Evolutionary conservation across 2,113 vertebrate species (phyloP), one percentile per base, ranked within the genome.

Genomic region (Nesospiza acunhae): DNA sequence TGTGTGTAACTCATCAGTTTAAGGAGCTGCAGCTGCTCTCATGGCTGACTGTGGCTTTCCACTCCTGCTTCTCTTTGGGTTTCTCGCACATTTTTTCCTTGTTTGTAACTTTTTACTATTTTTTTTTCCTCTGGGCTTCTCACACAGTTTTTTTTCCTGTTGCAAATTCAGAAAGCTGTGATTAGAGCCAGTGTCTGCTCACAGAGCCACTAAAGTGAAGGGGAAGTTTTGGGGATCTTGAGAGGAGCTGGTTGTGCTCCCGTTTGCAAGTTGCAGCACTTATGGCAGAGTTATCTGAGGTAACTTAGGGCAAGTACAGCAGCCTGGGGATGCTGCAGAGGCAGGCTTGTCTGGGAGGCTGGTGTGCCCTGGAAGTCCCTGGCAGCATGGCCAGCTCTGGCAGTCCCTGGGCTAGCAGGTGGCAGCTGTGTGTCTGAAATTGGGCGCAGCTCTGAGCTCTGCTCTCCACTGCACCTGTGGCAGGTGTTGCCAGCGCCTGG

Each of bases 11-110:
- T 56, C 84, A 22, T 82, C 81, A 18, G 49, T 39, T 89, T 66
- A 80, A 91, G 79, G 74, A 79, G 58, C 89, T 91, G 87, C 87
- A 96, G 91, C 87, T 95, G 93, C 63, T 83, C 47, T 46, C 35
- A 11, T 67, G 79, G 63, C 75, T 59, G 81, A 22, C 72, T 93
- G 41, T 26, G 74, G 63, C 24, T 89, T 79, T 84, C 66, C 23
- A 1, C 28, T 87, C 55, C 33, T 44, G 41, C 55, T 74, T 74
- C 5, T 62, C 42, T 69, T 70, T 15, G 85, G 39, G 75, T 6
- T 90, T 74, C 60, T 80, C 0, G 5, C 17, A 3, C 24, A 82
- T 44, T 53, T 74, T 82, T 85, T 66, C 37, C 49, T 16, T 42
- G 35, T 69, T 74, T 82, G 13, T 63, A 68, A 62, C 21, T 70